Evolutionary conservation across 2,888 invertebrate genomes (phyloP), one percentile per base, ranked within the genome.

Genomic region (Acleris cristana): DNA sequence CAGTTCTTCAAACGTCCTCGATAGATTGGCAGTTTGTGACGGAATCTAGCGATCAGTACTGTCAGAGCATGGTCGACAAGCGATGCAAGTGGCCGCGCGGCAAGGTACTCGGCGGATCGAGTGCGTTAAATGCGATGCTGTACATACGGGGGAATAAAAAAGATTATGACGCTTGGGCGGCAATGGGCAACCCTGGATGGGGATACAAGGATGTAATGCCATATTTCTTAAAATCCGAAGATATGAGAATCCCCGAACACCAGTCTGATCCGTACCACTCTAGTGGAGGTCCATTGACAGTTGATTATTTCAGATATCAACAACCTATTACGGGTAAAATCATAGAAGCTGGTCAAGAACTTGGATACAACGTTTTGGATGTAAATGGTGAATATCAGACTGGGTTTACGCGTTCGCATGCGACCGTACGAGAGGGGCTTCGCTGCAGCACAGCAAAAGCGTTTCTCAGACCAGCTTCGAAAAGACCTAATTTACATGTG

Each of bases 51-150:
- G 89, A 94, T 26, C 85, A 86, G 10, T 96, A 95, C 73, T 97
- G 97, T 76, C 89, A 95, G 73, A 94, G 94, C 40, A 95, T 96
- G 95, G 87, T 94, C 49, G 93, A 94, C 51, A 91, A 89, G 8
- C 87, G 91, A 61, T 96, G 96, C 76, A 95, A 94, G 73, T 96
- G 96, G 96, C 96, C 96, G 0, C 93, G 97, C 30, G 97, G 96
- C 0, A 96, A 96, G 89, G 95, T 96, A 7, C 89, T 97, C 21
- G 96, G 96, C 23, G 98, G 98, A 0, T 96, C 95, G 16, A 97
- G 97, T 77, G 96, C 96, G 1, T 87, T 98, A 3, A 98, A 98
- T 82, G 98, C 97, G 19, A 98, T 98, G 98, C 92, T 97, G 68
- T 98, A 98, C 78, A 93, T 98, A 0, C 92, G 98, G 63, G 98